Evolutionary conservation across 2,113 vertebrate genomes (phyloP), one percentile per base, ranked within the genome.

Genomic region (Percina caprodes): DNA sequence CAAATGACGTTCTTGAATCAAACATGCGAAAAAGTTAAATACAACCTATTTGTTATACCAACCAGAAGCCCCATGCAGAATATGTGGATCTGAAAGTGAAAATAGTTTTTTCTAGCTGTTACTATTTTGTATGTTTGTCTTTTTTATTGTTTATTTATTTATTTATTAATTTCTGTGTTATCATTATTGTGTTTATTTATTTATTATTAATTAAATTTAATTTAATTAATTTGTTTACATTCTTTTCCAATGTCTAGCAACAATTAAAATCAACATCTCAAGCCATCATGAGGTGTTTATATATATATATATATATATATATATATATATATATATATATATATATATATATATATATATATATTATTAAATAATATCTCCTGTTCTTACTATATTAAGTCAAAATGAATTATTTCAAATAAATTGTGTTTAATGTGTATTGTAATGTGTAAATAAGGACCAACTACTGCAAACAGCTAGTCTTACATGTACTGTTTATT

Each of bases 1-100:
- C 92, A 16, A 93, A 95, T 79, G 89, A 91, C n/a, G 56, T 83
- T 71, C 76, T 81, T 61, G 56, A 74, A 61, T 69, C n/a, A 35
- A 83, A 83, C 46, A 59, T 3, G 2, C 72, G 52, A 45, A 88
- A 71, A 55, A 54, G 11, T 24, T 77, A 42, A 74, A 75, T 8
- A 23, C 16, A 84, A 69, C 30, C 5, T 23, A 35, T 73, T 30
- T 62, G 1, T 9, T 42, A 4, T n/a, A 42, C 19, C 11, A 61
- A 60, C 66, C 30, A 81, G 33, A 82, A 65, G 26, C 26, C 26
- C 39, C 6, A 18, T 59, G 24, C 3, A 30, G 48, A 33, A 46
- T 75, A 2, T 65, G 51, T 52, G 30, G 51, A 70, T 46, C n/a
- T 69, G 30, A 69, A n/a, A 58, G 46, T 77, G 33, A 52, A 45